Evolutionary conservation across 2,888 invertebrate genomes (phyloP), one percentile per base, ranked within the genome.

Genomic region (Malthinus flaveolus): DNA sequence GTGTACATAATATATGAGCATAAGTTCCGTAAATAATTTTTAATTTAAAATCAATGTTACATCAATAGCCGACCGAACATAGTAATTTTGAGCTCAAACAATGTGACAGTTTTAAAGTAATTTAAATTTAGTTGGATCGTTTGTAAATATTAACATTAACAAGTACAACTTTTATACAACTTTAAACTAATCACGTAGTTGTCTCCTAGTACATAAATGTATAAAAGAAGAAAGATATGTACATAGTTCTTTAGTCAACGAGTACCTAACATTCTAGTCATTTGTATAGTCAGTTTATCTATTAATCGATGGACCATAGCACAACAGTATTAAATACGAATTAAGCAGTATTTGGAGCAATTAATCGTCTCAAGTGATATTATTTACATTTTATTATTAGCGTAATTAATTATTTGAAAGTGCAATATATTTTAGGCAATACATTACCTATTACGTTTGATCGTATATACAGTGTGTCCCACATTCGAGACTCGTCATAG

Each of bases 341-440:
- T 72, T 71, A 63, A 73, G 72, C 77, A 77, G 77, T 77, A 77
- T 76, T 77, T 73, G 67, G 66, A 49, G 48, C 44, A 59, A 61
- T 39, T 49, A 58, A 58, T 36, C 68, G 67, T 67, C 59, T 59
- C 67, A 71, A 74, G 75, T 76, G 75, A 75, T 68, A 68, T 65
- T 64, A 73, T 74, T 69, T 23, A 23, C 23, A 23, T 23, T 23
- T 23, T 66, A 66, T 67, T 71, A 71, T 32, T 66, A 59, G 49
- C 36, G 33, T 59, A 59, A 54, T 37, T 54, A 59, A 59, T 59
- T 62, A 65, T 68, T 70, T 72, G 59, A 69, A 75, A 74, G 77
- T 77, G 77, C 77, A 76, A 77, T 77, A 77, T 72, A 71, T 73
- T 75, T 75, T 75, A 76, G 75, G 75, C 71, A 73, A 75, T 73